These are phyloP conservation scores for Dynastes maya DNA, from an alignment of 2,888 invertebrate species.

Conservation along the genomic window DNA sequence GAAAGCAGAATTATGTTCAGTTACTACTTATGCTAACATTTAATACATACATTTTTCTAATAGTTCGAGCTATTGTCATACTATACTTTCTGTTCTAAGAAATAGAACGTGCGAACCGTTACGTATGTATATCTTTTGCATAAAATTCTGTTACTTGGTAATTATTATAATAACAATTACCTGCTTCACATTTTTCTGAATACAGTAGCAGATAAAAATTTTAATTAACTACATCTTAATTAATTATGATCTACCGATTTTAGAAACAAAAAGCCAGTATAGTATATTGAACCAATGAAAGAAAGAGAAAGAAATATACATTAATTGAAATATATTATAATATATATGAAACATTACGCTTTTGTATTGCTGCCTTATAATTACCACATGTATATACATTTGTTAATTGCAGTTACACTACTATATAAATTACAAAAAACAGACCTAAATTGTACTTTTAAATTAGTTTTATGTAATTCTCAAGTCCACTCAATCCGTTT, in stretches of 20 bases:
- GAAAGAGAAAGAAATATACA: not conserved
- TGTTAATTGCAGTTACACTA: too few species aligned
- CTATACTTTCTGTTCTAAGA: slow-evolving; percentile 22
- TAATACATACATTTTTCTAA: slow-evolving; percentile 39
- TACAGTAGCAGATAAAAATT: not conserved
- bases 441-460: too few species aligned
- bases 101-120: slow-evolving; percentile 38
- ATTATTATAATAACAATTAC: slow-evolving; percentile 18
- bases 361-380: too few species aligned
- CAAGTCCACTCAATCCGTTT: too few species aligned
- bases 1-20: slow-evolving; percentile 10
- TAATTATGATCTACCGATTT: too few species aligned
- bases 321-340: not conserved
- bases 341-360: too few species aligned
- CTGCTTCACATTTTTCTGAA: not conserved
- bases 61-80: slow-evolving; percentile 33
- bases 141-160: slow-evolving; percentile 4
- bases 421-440: too few species aligned
- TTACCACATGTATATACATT: too few species aligned
- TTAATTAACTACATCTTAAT: too few species aligned
- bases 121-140: slow-evolving; percentile 12
- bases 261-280: too few species aligned
- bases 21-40: slow-evolving; percentile 14
- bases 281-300: too few species aligned
- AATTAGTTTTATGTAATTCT: too few species aligned